Evolutionary conservation across 2,888 invertebrate species (phyloP), one percentile per base, ranked within the genome.

Genomic region (Drosophila mettleri): DNA sequence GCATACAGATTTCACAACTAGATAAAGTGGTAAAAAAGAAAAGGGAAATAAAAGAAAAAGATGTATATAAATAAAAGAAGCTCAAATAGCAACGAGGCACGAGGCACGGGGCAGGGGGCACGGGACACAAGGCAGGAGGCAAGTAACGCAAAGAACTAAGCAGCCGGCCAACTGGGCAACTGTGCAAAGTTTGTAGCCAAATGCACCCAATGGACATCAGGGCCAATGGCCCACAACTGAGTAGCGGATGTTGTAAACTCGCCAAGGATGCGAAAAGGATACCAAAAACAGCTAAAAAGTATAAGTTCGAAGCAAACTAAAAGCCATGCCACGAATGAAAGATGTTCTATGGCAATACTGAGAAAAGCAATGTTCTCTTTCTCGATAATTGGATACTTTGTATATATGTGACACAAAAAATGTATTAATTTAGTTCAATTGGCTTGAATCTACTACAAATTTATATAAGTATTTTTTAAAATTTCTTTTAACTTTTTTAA

Each of bases 191-290:
- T 45, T 66, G 57, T 64, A 39, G 67, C 70, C 74, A 78, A 76
- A 86, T 75, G 79, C 84, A 73, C 88, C 89, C 87, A 83, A 80
- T 88, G 87, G 85, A 88, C 89, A 85, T 80, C 80, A 86, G 83
- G 83, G 85, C 74, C 89, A 86, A 89, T 87, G 82, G 88, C 61
- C 85, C 67, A 73, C 82, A 78, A 64, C 86, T 52, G 69, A 72
- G 63, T 49, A 70, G 67, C 78, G 71, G 78, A 86, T 67, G 84
- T 74, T 79, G 80, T 86, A 82, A 87, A 87, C 74, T 70, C 41
- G 51, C 52, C 51, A 61, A 69, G 58, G 46, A 54, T 49, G 53
- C 46, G 16, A 54, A 55, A 60, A 54, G 46, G 33, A 59, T 63
- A 64, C 64, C 34, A n/a, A 54, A 59, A 34, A 12, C 14, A 54